These are phyloP conservation scores for Drosophila peninsularis DNA, from an alignment of 2,888 invertebrate species.

Conservation along the genomic window DNA sequence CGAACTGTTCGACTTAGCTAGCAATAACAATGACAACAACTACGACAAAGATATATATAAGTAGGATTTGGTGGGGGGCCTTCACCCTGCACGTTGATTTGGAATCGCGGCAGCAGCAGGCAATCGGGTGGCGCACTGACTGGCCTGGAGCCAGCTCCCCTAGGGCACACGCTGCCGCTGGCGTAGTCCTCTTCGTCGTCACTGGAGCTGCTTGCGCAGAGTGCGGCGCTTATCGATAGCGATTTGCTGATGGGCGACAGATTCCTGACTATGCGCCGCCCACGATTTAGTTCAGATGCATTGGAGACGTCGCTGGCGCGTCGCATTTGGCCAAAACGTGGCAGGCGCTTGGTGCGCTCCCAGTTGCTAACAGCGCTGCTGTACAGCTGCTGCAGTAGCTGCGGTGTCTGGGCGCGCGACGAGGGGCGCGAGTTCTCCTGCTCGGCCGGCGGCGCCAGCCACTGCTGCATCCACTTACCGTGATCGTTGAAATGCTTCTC, in stretches of 20 bases:
- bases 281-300: conserved; percentile 43
- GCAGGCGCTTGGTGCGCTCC: conserved; percentile 78
- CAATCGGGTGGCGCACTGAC: conserved; percentile 76
- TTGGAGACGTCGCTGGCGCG: conserved; percentile 66
- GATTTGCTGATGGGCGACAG: conserved; percentile 69
- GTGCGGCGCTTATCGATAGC: conserved; percentile 58
- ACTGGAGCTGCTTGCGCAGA: conserved; percentile 60
- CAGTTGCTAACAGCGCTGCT: conserved; percentile 82
- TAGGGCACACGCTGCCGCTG: conserved; percentile 24
- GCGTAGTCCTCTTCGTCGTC: conserved; percentile 65
- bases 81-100: conserved; percentile 78
- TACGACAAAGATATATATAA: conserved; percentile 6
- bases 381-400: conserved; percentile 86
- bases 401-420: conserved; percentile 85
- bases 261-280: conserved; percentile 43
- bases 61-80: conserved; percentile 13
- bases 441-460: conserved; percentile 59
- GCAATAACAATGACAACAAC: conserved; percentile 27
- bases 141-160: conserved; percentile 42
- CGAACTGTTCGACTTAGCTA: conserved; percentile 1
- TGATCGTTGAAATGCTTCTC: conserved; percentile 95
- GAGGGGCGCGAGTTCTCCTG: conserved; percentile 55
- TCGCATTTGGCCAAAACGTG: conserved; percentile 47
- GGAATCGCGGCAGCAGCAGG: conserved; percentile 59
- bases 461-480: conserved; percentile 86